Evolutionary conservation across 2,888 invertebrate species (phyloP), one percentile per base, ranked within the genome.

Genomic region (Clistopyga incitator): DNA sequence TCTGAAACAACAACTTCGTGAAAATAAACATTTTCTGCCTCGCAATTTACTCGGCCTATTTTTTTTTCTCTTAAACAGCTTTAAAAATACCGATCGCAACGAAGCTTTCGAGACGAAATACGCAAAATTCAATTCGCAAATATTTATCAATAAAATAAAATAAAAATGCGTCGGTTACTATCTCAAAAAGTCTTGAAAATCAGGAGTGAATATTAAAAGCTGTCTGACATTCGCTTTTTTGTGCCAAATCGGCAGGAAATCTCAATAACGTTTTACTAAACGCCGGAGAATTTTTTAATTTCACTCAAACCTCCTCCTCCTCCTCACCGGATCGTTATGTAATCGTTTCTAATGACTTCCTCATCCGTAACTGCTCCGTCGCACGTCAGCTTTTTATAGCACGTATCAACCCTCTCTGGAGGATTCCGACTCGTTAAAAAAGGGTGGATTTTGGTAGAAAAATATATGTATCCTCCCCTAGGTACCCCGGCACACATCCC

Each of bases 271-370:
- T 20, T 52, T 20, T 52, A 52, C 18, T 52, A 52, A 18, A 18
- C 18, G n/a, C 3, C 6, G 20, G 6, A 52, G 52, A 59, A 15
- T 59, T 29, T 34, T 61, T 61, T n/a, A 34, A 34, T 61, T 15
- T 34, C 8, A 8, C 15, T 34, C 8, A 15, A 61, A 0, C 59
- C 20, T 61, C n/a, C n/a, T 6, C 20, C 29, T 6, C 15, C 29
- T 29, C 29, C 29, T 6, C 6, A n/a, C n/a, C 10, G 38, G 8
- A 61, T n/a, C 29, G 34, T 61, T 18, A 61, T 34, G n/a, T 61
- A 61, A 61, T 61, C 34, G 34, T 34, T 6, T 61, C 34, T 61
- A 61, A 61, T 61, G 59, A 34, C 59, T 61, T 61, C 34, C 18
- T 34, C 6, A 34, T 34, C n/a, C 34, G 34, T n/a, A n/a, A n/a